Percentiles rank a stretch among this genome's conserved stretches.
phyloP scores from a whole-genome alignment of 2,888 invertebrate species.

The Zeuzera pyrina region DNA sequence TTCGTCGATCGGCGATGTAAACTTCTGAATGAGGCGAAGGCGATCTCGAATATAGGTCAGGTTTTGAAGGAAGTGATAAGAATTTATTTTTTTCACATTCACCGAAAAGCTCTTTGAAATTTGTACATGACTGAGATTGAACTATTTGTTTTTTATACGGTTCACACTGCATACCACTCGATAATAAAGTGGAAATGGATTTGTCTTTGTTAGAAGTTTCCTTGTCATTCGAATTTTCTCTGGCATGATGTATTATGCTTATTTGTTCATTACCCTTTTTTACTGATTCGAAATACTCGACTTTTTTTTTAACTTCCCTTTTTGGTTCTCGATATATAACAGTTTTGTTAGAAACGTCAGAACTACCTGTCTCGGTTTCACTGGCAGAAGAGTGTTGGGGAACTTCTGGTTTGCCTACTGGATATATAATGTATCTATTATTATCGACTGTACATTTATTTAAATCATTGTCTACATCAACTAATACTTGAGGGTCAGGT shows the following conservation, averaged over 20 bases:
- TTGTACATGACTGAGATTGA: constrained; percentile 80
- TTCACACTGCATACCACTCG: constrained; percentile 25
- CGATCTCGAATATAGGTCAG: constrained; percentile 54
- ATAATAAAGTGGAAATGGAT: constrained; percentile 20
- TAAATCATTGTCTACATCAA: constrained; percentile 5
- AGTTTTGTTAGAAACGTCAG: constrained; percentile 80
- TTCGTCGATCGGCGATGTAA: constrained; percentile 54
- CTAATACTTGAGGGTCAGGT: constrained; percentile 5
- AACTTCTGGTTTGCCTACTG: constrained; percentile 39
- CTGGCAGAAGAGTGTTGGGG: constrained; percentile 68
- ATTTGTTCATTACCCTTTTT: constrained; percentile 64
- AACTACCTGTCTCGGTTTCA: constrained; percentile 82
- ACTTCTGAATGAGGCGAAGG: constrained; percentile 70
- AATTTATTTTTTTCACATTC: constrained; percentile 77
- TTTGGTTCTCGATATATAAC: constrained; percentile 75
- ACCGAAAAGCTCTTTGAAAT: constrained; percentile 87
- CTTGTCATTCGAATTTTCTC: constrained; percentile 65
- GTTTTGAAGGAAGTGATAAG: constrained; percentile 64
- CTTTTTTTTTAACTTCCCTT: constrained; percentile 80
- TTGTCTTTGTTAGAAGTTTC: too few relatives aligned
- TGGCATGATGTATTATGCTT: constrained; percentile 64
- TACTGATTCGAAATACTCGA: constrained; percentile 85
- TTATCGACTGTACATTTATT: constrained; percentile 42
- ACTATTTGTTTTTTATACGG: constrained; percentile 41
- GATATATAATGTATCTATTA: constrained; percentile 29